Percentiles rank a stretch among this genome's conserved stretches.
Evolutionary conservation across 1,140 invertebrate genomes (phyloP).

Genomic region (Eumeta japonica): DNA sequence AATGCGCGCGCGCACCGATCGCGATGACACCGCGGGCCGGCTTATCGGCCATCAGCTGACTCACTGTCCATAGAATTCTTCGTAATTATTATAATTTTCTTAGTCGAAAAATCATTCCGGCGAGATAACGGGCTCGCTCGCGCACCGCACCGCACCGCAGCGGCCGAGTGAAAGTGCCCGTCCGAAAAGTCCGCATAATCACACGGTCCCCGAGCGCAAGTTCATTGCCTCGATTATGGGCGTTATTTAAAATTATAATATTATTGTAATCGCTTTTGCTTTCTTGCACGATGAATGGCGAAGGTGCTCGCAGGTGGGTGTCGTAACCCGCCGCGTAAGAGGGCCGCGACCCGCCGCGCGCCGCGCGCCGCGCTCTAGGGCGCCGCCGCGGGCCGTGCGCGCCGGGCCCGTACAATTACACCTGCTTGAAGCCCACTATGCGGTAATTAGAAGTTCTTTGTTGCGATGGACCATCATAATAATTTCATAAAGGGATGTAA

Average conservation of each 20-base stretch:
- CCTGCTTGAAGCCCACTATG: too few species aligned
- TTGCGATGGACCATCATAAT: too few species aligned
- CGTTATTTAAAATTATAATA: constrained; percentile 41
- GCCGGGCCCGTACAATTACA: too few species aligned
- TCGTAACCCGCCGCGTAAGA: constrained; percentile 5
- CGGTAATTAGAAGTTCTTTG: too few species aligned
- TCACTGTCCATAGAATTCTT: constrained; percentile 42
- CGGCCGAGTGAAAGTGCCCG: constrained; percentile 40
- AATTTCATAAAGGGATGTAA: too few species aligned
- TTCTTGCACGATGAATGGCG: constrained; percentile 28
- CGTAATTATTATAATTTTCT: constrained; percentile 50
- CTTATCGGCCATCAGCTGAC: constrained; percentile 42
- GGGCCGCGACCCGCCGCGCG: too few species aligned
- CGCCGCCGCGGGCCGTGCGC: constrained; percentile 2
- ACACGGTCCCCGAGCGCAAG: constrained; percentile 35
- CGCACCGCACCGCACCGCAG: too few species aligned
- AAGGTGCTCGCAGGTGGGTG: constrained; percentile 18
- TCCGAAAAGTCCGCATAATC: too few species aligned
- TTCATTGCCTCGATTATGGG: constrained; percentile 52
- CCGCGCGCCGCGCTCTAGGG: too few species aligned
- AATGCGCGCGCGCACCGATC: constrained; percentile 30
- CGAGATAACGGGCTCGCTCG: constrained; percentile 24
- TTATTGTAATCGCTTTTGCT: constrained; percentile 25
- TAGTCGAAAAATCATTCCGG: constrained; percentile 30
- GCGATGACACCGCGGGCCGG: constrained; percentile 32